phyloP scores from a whole-genome alignment of 1,140 invertebrate species.

The Lerema accius region DNA sequence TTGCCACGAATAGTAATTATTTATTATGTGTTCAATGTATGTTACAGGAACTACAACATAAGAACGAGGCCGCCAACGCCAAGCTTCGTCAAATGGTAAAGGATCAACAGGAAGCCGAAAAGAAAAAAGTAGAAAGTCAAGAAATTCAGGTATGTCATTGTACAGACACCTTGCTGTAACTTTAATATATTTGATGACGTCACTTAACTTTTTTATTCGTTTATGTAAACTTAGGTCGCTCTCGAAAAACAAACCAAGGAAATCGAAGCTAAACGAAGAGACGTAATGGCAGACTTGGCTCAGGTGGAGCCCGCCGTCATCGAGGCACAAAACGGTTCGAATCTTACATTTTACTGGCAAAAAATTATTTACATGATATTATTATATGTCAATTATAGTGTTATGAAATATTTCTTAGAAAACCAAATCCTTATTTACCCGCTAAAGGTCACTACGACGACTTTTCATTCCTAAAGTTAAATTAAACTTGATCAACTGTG shows the following conservation, averaged over 20 bases:
- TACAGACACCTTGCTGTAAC: too few species aligned
- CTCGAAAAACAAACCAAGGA: slow-evolving; percentile 95
- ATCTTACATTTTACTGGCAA: slow-evolving; percentile 33
- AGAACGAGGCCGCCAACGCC: slow-evolving; percentile 99
- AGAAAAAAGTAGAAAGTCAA: slow-evolving; percentile 99
- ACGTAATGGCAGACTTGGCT: slow-evolving; percentile 97
- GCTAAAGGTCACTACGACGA: slow-evolving; percentile 28
- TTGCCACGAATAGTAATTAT: not conserved
- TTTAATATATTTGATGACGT: not conserved
- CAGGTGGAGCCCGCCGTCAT: slow-evolving; percentile 99
- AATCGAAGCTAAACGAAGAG: slow-evolving; percentile 95
- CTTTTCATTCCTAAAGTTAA: slow-evolving; percentile 1
- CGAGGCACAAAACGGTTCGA: slow-evolving; percentile 97
- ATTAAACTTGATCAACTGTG: slow-evolving; percentile 10
- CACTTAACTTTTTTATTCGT: slow-evolving; percentile 14
- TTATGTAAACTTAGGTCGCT: slow-evolving; percentile 62
- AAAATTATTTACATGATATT: not conserved
- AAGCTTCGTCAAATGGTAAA: slow-evolving; percentile 99
- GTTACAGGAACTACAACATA: slow-evolving; percentile 95
- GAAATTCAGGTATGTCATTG: slow-evolving; percentile 91
- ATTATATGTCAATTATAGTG: not conserved
- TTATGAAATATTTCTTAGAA: too few species aligned
- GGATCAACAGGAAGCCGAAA: slow-evolving; percentile 99
- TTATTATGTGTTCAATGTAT: not conserved
- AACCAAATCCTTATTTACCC: not conserved